Conservation (phyloP, 1,140 invertebrate species). For the Ceratoteleas bidentatus region DNA sequence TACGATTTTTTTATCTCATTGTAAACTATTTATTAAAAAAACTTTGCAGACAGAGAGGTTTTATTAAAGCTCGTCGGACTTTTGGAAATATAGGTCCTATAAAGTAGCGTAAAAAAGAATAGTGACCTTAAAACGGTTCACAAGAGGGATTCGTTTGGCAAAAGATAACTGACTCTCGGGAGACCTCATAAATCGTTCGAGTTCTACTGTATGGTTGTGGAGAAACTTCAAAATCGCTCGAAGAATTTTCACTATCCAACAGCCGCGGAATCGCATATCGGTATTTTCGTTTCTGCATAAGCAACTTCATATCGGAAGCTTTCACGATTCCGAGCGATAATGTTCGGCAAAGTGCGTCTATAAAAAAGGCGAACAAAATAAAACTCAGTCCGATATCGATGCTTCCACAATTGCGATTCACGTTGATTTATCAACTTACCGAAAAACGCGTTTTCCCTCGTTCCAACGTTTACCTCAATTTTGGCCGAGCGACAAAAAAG, state of each 20-base stretch:
- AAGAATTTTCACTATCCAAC: conserved; percentile 47
- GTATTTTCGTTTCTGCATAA: conserved; percentile 46
- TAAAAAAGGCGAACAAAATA: conserved; percentile 2
- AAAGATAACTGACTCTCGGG: conserved; percentile 47
- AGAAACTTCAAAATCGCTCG: conserved; percentile 45
- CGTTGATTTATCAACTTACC: too few relatives aligned
- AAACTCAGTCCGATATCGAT: not conserved
- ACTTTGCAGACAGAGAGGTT: not conserved
- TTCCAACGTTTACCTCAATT: too few relatives aligned
- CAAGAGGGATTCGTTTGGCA: conserved; percentile 34
- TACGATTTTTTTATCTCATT: not conserved
- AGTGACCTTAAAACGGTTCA: conserved; percentile 29
- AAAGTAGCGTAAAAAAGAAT: conserved; percentile 27
- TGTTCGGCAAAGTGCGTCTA: not conserved
- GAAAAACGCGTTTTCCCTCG: too few relatives aligned
- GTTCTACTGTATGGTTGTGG: conserved; percentile 18
- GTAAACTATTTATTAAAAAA: not conserved
- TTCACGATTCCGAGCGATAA: conserved; percentile 10
- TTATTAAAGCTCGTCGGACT: not conserved
- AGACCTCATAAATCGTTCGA: conserved; percentile 58
- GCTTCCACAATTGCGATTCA: too few relatives aligned
- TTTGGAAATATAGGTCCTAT: conserved; percentile 17
- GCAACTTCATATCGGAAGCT: conserved; percentile 22
- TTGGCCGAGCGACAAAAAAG: not conserved
- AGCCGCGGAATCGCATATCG: conserved; percentile 30